Evolutionary conservation across 1,140 invertebrate genomes (phyloP), one percentile per base, ranked within the genome.

Genomic region (Cyphomyrmex costatus): DNA sequence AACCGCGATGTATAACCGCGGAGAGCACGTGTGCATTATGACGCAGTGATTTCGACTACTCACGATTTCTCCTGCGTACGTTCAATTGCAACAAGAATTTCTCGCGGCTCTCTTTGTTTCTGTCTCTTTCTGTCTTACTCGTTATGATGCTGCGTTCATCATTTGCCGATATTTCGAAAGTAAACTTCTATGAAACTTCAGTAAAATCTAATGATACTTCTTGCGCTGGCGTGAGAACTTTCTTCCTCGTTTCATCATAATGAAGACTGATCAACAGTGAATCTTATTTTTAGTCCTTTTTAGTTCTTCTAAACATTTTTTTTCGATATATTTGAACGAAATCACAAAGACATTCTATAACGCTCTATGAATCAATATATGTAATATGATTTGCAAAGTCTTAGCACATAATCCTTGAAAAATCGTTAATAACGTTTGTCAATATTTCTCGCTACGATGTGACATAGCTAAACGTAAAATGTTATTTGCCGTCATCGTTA

Each of bases 101-200:
- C 73, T 61, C 51, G 60, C 36, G 30, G 49, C 53, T 36, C 56
- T 76, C 21, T 36, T 53, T 70, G 49, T 60, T 10, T 51, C 66
- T 27, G 58, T 56, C 24, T 63, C 30, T 27, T 51, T 58, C 61
- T 61, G 51, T 77, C 71, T 49, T 27, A 60, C 56, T 89, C 85
- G 89, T 91, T 89, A 63, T 24, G 56, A 90, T 87, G 90, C 89
- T 89, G 36, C 60, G 78, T 74, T 85, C 90, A 90, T 89, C 85
- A 84, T 85, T 86, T 63, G 80, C 70, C 87, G 87, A 90, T 89
- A 90, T 90, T 90, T 89, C 89, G 89, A 91, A 90, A 90, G 89
- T 88, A 82, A 90, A 90, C 83, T 90, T 90, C 84, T 46, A 30
- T 84, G 79, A 83, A 76, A 76, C 71, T 79, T 84, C 63, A 80